Base-by-base conservation (phyloP, 2,797 vertebrate species). In the Nothura maculosa region DNA sequence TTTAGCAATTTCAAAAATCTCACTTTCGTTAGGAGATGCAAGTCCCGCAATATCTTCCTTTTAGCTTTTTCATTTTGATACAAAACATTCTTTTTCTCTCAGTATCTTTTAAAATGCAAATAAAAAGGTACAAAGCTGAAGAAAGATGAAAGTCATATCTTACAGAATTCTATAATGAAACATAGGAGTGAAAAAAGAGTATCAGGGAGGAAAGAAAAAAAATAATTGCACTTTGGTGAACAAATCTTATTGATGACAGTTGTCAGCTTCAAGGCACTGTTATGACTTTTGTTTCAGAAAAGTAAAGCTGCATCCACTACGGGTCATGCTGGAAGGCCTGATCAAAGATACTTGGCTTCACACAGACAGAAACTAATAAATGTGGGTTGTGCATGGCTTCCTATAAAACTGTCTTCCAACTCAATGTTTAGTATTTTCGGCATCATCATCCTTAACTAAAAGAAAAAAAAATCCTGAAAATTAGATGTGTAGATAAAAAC, bases 281-380 rank as follows among this genome's bases (percentile, higher is more conserved):
- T 54, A 36, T 48, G 73, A 75, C 69, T 87, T 92, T 85, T 85
- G 16, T 67, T 75, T 83, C 34, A 85, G 62, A 62, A 72, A 78
- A 64, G 28, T 30, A 85, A 38, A 73, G 24, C 16, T 85, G 83
- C 36, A 32, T 85, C 43, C 79, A 43, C 45, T 55, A 5, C 4
- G 20, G 57, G 57, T 92, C 79, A 48, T 45, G 36, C 25, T 85
- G n/a, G 34, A 91, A 82, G 27, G 28, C 28, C 47, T 1, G 4
- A 89, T 73, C 84, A 90, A 85, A 81, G 45, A 32, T 62, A 80
- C 85, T 85, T 30, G 30, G 12, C 50, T 91, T 94, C 43, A 63
- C 12, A 19, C 5, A 24, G 32, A 25, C 12, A 67, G 30, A 24
- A 87, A 62, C 1, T 15, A 79, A 43, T 5, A 84, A 57, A 73